Conservation (phyloP, 2,113 vertebrate genomes). For the Acanthochromis polyacanthus region DNA sequence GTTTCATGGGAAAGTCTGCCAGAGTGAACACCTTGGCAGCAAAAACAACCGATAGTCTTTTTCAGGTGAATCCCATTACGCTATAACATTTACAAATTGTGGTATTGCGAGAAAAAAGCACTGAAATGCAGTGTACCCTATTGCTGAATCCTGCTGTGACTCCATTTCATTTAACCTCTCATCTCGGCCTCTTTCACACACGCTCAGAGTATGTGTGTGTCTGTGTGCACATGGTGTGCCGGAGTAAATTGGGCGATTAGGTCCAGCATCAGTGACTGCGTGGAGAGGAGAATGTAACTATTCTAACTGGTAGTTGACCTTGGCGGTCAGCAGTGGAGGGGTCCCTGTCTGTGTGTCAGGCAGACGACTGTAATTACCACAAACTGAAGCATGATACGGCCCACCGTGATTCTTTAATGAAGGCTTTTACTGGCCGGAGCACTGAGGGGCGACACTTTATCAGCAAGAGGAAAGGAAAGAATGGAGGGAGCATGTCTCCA, state of each 20-base stretch:
- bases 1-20: constrained; percentile 52
- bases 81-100: background rate
- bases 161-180: constrained; percentile 96
- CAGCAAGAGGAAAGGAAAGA: constrained; percentile 56
- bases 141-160: constrained; percentile 84
- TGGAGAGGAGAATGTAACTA: constrained; percentile 92
- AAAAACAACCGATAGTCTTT: constrained; percentile 5
- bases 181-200: constrained; percentile 91
- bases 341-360: constrained; percentile 88
- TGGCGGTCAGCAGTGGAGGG: constrained; percentile 88
- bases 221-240: constrained; percentile 29
- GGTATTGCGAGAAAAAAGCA: constrained; percentile 12
- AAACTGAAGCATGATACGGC: constrained; percentile 93
- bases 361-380: constrained; percentile 94
- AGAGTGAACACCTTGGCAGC: constrained; percentile 48
- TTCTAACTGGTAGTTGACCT: constrained; percentile 98
- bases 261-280: constrained; percentile 91
- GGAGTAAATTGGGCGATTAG: constrained; percentile 96
- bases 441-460: constrained; percentile 67
- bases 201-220: constrained; percentile 64
- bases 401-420: constrained; percentile 93
- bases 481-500: background rate
- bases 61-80: constrained; percentile 36
- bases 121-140: constrained; percentile 7
- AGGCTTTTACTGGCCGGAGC: constrained; percentile 94